These are phyloP conservation scores for Glyptemys insculpta DNA, from an alignment of 2,797 vertebrate species.

Conservation along the genomic window DNA sequence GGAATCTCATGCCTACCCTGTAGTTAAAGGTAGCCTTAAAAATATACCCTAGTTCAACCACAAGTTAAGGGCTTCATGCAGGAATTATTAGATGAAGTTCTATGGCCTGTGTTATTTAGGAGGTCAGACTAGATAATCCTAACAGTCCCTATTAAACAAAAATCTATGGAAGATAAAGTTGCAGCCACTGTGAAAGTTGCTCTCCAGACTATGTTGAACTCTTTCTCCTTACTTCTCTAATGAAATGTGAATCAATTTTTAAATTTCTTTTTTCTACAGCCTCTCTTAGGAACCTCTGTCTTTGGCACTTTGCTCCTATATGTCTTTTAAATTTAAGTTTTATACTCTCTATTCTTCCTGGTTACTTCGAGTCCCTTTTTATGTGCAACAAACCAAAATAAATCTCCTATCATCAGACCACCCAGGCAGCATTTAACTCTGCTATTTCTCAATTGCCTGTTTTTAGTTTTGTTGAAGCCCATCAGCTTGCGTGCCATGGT, in stretches of 20 bases:
- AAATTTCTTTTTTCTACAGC: slow-evolving; percentile 35
- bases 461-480: neutral
- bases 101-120: neutral
- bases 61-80: neutral
- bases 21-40: neutral
- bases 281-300: neutral
- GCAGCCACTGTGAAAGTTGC: neutral
- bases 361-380: slow-evolving; percentile 27
- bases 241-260: neutral
- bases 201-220: neutral
- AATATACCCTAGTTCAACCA: neutral
- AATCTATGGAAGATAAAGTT: neutral
- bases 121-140: neutral
- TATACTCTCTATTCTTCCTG: slow-evolving; percentile 40
- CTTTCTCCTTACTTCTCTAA: neutral
- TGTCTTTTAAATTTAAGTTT: neutral
- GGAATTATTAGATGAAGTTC: neutral
- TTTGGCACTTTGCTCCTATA: neutral
- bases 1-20: neutral
- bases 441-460: neutral
- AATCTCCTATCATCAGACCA: slow-evolving; percentile 36
- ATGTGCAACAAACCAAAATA: neutral
- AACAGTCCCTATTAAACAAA: neutral
- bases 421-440: slow-evolving; percentile 8
- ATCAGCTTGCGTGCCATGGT: too few species aligned